Conservation (phyloP, 2,888 invertebrate species). For the Zootermopsis nevadensis region DNA sequence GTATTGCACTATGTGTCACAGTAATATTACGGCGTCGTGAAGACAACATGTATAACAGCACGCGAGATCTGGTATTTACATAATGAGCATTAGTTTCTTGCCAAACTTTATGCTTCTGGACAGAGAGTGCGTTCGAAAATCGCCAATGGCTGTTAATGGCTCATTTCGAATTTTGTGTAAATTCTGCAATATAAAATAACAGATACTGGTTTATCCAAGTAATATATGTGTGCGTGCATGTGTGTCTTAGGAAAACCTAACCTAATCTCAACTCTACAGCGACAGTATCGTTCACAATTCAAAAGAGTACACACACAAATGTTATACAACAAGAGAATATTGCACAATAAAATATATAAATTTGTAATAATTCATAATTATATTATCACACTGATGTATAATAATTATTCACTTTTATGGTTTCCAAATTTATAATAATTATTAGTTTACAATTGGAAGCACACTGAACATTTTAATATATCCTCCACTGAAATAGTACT, state of each 20-base stretch:
- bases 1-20: conserved; percentile 41
- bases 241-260: too few relatives aligned
- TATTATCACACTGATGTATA: not conserved
- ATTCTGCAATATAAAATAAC: not conserved
- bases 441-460: conserved; percentile 5
- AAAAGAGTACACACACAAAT: not conserved
- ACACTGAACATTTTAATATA: not conserved
- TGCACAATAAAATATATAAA: not conserved
- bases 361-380: not conserved
- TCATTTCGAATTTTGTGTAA: not conserved
- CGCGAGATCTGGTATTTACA: not conserved
- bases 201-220: not conserved
- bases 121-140: not conserved
- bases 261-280: too few relatives aligned
- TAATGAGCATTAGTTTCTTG: not conserved
- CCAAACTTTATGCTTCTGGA: not conserved
- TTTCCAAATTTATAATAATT: not conserved
- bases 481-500: too few relatives aligned
- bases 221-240: too few relatives aligned
- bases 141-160: conserved; percentile 33
- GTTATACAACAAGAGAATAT: not conserved
- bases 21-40: not conserved
- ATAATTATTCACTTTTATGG: too few relatives aligned
- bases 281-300: too few relatives aligned
- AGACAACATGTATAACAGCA: not conserved